These are phyloP conservation scores for Eilema caniola DNA, from an alignment of 2,888 invertebrate species.

Conservation along the genomic window DNA sequence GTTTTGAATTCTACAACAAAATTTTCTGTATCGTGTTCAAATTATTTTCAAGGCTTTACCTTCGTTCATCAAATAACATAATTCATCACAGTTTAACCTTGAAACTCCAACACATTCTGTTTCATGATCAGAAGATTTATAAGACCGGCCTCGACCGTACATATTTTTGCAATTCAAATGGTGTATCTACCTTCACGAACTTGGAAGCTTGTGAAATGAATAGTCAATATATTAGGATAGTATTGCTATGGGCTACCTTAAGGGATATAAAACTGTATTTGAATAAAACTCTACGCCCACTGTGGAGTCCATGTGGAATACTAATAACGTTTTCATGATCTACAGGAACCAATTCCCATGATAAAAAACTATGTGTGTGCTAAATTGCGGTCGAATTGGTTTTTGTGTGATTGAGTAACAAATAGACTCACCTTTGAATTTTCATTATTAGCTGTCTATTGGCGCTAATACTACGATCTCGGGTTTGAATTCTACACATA, in stretches of 20 bases:
- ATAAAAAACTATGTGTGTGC: neutral
- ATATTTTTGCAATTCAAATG: conserved; percentile 46
- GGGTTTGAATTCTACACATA: too few relatives aligned
- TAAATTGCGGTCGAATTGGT: neutral
- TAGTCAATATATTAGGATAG: neutral
- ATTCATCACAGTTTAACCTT: conserved; percentile 3
- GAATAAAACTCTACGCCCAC: neutral
- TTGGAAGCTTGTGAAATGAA: neutral
- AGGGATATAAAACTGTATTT: neutral
- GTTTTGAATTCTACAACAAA: too few relatives aligned
- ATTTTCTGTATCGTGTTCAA: too few relatives aligned
- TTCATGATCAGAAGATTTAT: conserved; percentile 34
- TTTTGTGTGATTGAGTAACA: neutral
- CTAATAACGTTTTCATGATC: neutral
- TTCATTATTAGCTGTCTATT: neutral
- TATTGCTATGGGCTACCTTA: neutral
- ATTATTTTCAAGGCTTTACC: too few relatives aligned
- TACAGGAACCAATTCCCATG: neutral
- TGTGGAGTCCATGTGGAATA: neutral
- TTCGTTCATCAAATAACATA: neutral
- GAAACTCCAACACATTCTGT: conserved; percentile 12
- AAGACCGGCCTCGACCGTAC: conserved; percentile 14
- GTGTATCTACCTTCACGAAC: conserved; percentile 26
- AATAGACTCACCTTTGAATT: neutral
- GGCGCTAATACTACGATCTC: too few relatives aligned